Evolutionary conservation across 2,797 vertebrate species (phyloP), one percentile per base, ranked within the genome.

Genomic region (Sebastes kiyomatsui): DNA sequence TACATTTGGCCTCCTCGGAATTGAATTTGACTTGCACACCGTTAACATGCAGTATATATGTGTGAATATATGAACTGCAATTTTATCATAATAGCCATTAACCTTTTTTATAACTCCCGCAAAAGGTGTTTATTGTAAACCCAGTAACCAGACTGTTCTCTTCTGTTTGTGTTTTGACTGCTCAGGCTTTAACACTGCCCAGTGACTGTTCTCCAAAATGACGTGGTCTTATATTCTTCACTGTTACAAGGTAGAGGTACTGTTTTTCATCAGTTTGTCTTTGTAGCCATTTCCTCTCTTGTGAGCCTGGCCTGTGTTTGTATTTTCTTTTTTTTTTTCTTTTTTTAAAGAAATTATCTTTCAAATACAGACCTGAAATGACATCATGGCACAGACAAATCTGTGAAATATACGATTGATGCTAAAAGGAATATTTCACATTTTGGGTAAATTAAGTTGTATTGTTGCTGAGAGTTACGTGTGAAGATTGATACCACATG

Each of bases 131-230:
- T 81, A 75, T 90, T 87, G 89, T 92, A 85, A 86, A 87, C 52
- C 77, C 80, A 83, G 81, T 88, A 73, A 91, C 72, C 76, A 87
- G 92, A 95, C 94, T 94, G 93, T 94, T 94, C 75, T 83, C 77
- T 68, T 83, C 80, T 93, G 89, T 92, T 90, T 85, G 81, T 89
- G 93, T 92, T 88, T 88, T 77, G 88, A 93, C 91, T 92, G 90
- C 95, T 96, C 95, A 95, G 95, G 96, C 94, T 93, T 83, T 83
- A 95, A 93, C 93, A 94, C 93, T 94, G 95, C 93, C 93, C 89
- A 87, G 82, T 89, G 94, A 95, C 94, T 95, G 94, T 95, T 96
- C 87, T 71, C 58, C 58, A 75, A 87, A 82, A 83, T 75, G 7
- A 84, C 72, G 87, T 92, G 85, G 87, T 93, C 86, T 89, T 91